Evolutionary conservation across 2,888 invertebrate genomes (phyloP).

Genomic region (Eristalis intricaria): DNA sequence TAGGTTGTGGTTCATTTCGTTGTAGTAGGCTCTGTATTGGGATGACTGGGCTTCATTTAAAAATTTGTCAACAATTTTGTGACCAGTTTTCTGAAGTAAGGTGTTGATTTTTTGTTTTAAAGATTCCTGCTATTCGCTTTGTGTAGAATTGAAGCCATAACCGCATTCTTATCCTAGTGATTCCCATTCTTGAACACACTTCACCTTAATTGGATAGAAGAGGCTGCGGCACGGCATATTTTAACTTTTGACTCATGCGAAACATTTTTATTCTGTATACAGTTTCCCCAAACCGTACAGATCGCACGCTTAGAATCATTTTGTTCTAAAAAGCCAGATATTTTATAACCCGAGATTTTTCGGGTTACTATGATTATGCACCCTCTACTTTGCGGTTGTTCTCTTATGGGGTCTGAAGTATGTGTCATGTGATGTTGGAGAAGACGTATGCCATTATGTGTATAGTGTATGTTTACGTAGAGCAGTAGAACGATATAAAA

Average conservation of each 20-base stretch:
- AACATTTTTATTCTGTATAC: not conserved
- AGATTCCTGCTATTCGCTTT: not conserved
- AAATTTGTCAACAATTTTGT: not conserved
- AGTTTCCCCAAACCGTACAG: too few relatives aligned
- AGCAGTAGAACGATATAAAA: too few relatives aligned
- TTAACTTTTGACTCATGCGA: not conserved
- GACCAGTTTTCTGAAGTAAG: not conserved
- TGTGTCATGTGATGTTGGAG: too few relatives aligned
- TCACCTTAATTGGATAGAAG: not conserved
- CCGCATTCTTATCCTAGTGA: not conserved
- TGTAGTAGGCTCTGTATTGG: constrained; percentile 2
- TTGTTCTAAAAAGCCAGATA: too few relatives aligned
- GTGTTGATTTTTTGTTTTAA: not conserved
- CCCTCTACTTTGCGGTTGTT: too few relatives aligned
- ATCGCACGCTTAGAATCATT: not conserved
- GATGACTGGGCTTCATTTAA: not conserved
- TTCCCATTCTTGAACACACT: constrained; percentile 1
- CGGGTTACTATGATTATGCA: too few relatives aligned
- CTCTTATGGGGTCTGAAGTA: too few relatives aligned
- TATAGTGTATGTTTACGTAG: too few relatives aligned
- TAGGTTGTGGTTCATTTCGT: not conserved
- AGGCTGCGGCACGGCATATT: not conserved
- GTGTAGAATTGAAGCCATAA: not conserved
- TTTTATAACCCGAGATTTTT: too few relatives aligned
- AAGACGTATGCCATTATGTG: too few relatives aligned